Percentiles rank a stretch among this genome's conserved stretches.
phyloP scores from a whole-genome alignment of 2,888 invertebrate species.

The Clivina fossor region DNA sequence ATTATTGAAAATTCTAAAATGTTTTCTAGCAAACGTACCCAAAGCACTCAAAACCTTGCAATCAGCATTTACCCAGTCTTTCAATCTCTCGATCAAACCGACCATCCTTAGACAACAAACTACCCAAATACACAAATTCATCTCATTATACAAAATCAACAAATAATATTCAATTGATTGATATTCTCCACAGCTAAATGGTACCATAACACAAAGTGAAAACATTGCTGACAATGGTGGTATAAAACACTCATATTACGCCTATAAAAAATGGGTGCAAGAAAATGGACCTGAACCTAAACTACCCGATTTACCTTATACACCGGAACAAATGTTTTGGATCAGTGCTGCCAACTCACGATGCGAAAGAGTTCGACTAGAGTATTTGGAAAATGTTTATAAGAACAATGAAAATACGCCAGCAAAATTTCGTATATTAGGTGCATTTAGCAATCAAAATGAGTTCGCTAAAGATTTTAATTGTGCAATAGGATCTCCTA shows the following conservation, averaged over 20 bases:
- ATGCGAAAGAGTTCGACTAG: conserved; percentile 55
- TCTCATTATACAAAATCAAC: too few relatives aligned
- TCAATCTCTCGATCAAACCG: too few relatives aligned
- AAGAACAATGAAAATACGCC: conserved; percentile 56
- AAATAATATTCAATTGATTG: too few relatives aligned
- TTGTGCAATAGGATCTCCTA: conserved; percentile 56
- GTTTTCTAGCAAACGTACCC: too few relatives aligned
- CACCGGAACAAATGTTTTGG: conserved; percentile 60
- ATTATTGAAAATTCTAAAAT: too few relatives aligned
- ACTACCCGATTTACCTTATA: conserved; percentile 49
- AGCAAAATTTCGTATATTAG: conserved; percentile 60
- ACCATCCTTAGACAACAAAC: too few relatives aligned
- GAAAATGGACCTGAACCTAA: conserved; percentile 48
- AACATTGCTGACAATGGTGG: conserved; percentile 98
- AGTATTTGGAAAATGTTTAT: conserved; percentile 45
- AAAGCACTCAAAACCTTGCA: too few relatives aligned
- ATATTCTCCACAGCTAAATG: conserved; percentile 45
- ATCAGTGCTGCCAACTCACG: conserved; percentile 63
- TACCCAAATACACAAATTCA: too few relatives aligned
- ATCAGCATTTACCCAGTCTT: too few relatives aligned
- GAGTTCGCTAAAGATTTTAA: conserved; percentile 59
- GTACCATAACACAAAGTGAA: conserved; percentile 81
- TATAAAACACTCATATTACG: conserved; percentile 79
- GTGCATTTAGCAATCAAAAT: conserved; percentile 60
- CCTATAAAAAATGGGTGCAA: conserved; percentile 49